Base-by-base conservation (phyloP, 2,113 vertebrate species). In the Trogon melanurus region DNA sequence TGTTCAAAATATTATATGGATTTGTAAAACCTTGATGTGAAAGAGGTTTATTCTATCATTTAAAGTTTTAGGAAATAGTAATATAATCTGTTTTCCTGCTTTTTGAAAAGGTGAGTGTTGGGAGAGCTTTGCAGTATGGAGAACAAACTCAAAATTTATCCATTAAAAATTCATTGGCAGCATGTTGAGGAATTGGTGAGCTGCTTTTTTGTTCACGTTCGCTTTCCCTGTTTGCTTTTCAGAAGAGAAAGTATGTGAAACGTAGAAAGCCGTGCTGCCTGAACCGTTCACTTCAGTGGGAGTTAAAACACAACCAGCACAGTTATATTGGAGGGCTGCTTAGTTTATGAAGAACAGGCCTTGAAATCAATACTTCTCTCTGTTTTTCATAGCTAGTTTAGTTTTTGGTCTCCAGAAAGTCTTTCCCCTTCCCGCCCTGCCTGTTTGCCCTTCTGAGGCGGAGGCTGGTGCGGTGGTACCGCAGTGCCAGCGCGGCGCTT, bases 21-120 rank as follows among this genome's bases (percentile, higher is more conserved):
- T 91, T 89, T 88, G 32, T 66, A 83, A 70, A 82, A 95, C 78
- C 87, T 90, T 41, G 62, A 81, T 64, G 36, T 79, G 79, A 82
- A 51, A 54, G 38, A 76, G n/a, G 51, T 88, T 95, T 91, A 25
- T 92, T 69, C 78, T 47, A 14, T 54, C 78, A 91, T 65, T 69
- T 82, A 60, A 92, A 64, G 15, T 79, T 41, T 50, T 71, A 81
- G 70, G 61, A 94, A 89, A 73, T 80, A 78, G 71, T 50, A 61
- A 76, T 74, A 73, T 13, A 56, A 62, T 60, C 53, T 67, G 14
- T 34, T 84, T 79, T 38, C n/a, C 30, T 48, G 29, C 3, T 53
- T 30, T 45, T 64, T 53, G 11, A 53, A 34, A 71, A 44, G 17
- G 5, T 47, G 25, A 69, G 3, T 18, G 29, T 48, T 48, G 18